Evolutionary conservation across 2,888 invertebrate species (phyloP), one percentile per base, ranked within the genome.

Genomic region (Anthoptus insignis): DNA sequence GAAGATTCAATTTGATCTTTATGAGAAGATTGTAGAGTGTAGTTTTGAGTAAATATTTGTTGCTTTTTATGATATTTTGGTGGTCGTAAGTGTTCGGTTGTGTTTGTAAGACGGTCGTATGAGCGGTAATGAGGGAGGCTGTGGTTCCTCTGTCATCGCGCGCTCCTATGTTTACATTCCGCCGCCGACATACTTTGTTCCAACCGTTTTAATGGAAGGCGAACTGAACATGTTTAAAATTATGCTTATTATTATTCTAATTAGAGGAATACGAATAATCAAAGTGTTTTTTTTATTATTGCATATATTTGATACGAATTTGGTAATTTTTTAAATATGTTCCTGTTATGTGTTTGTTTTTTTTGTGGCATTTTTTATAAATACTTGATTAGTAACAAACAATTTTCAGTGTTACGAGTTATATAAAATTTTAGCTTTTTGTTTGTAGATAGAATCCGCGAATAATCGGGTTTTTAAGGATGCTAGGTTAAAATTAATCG

Each of bases 101-200:
- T 87, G 88, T 88, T 87, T 87, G 83, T 81, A 80, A 77, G 84
- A 16, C 11, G 11, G 39, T 9, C 16, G 19, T 39, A n/a, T n/a
- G 14, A 76, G 76, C 75, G 73, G 87, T 91, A 89, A 91, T 91
- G 88, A 91, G 87, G 79, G 76, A 78, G 75, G 79, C 91, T 92
- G 92, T 60, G 79, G 82, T 79, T 71, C 76, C 75, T 90, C 92
- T 85, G 86, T 93, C 91, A 81, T 85, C 92, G 83, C 68, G 50
- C 70, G 67, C 68, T 80, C 77, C 81, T 81, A 81, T 89, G 91
- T 89, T 90, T 90, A 90, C 82, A 74, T 76, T 45, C 76, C 72
- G 78, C 72, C 77, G 76, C 80, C 80, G 78, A 78, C 83, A 79
- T 76, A 80, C 80, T 78, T 76, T 76, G 84, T 85, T 83, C 84